phyloP scores from a whole-genome alignment of 64 coral and sea anemone genomes.

The Montipora efflorescens region DNA sequence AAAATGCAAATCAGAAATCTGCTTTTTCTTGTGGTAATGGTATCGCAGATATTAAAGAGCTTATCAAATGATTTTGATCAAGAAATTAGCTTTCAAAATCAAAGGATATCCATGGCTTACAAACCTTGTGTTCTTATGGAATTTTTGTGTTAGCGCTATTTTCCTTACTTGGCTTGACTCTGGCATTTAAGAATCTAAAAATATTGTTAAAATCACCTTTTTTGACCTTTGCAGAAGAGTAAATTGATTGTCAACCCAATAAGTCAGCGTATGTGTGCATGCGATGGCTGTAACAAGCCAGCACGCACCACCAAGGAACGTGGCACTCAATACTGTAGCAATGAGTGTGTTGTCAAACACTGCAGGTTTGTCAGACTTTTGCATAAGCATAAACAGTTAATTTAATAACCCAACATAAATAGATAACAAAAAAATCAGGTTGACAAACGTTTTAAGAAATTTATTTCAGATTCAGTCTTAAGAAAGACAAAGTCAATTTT shows the following conservation, averaged over 20 bases:
- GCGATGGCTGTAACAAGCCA: conserved; percentile 89
- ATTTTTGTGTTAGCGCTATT: neutral
- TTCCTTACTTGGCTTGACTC: neutral
- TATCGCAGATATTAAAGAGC: no score
- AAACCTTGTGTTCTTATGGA: neutral
- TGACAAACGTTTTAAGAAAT: no score
- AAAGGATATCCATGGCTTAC: neutral
- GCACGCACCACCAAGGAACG: conserved; percentile 90
- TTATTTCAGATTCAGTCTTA: neutral
- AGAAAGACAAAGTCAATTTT: no score
- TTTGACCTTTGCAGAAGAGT: conserved; percentile 64
- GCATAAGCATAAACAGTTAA: no score
- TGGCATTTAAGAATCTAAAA: neutral
- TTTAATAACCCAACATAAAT: no score
- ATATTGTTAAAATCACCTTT: neutral
- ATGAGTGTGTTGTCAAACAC: conserved; percentile 91
- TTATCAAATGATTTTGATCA: no score
- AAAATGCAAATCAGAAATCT: no score
- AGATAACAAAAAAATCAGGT: no score
- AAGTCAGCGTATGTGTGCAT: conserved; percentile 79
- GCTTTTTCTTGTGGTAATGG: no score
- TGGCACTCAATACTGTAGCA: conserved; percentile 92
- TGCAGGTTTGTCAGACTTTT: conserved; percentile 62
- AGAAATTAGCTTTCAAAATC: neutral
- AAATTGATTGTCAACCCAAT: conserved; percentile 91